phyloP scores from a whole-genome alignment of 2,797 vertebrate genomes.

The Coilia nasus region DNA sequence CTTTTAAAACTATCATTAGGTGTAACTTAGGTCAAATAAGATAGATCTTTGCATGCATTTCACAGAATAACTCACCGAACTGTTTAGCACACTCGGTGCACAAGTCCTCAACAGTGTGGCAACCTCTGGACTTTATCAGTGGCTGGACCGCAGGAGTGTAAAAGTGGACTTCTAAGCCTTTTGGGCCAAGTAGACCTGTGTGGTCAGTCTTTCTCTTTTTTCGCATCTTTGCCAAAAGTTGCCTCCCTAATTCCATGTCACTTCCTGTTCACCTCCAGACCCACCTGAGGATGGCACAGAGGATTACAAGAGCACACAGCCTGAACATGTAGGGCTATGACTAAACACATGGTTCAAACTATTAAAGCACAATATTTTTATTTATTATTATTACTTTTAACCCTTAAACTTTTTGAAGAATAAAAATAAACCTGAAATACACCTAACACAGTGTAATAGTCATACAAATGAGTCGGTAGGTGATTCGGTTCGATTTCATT shows the following conservation, averaged over 20 bases:
- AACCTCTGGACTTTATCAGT: conserved; percentile 67
- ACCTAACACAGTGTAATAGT: no score
- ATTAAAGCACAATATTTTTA: no score
- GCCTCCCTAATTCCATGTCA: conserved; percentile 74
- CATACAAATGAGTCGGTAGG: no score
- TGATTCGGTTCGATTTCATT: no score
- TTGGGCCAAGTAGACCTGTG: conserved; percentile 62
- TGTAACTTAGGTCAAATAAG: neutral
- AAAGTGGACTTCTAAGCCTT: conserved; percentile 78
- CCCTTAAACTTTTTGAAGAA: no score
- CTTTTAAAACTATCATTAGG: neutral
- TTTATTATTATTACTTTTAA: no score
- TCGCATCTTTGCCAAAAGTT: conserved; percentile 83
- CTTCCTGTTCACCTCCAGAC: neutral
- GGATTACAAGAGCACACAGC: neutral
- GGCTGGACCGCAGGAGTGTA: conserved; percentile 74
- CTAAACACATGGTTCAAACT: neutral
- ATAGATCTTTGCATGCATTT: neutral
- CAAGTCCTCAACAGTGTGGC: conserved; percentile 78
- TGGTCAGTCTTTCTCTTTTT: conserved; percentile 70
- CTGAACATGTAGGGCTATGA: neutral
- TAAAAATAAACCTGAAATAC: no score
- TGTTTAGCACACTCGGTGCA: conserved; percentile 78
- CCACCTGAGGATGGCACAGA: conserved; percentile 14
- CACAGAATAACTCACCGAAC: conserved; percentile 69